Conservation (phyloP, 2,113 vertebrate species). For the Irena cyanogastra region DNA sequence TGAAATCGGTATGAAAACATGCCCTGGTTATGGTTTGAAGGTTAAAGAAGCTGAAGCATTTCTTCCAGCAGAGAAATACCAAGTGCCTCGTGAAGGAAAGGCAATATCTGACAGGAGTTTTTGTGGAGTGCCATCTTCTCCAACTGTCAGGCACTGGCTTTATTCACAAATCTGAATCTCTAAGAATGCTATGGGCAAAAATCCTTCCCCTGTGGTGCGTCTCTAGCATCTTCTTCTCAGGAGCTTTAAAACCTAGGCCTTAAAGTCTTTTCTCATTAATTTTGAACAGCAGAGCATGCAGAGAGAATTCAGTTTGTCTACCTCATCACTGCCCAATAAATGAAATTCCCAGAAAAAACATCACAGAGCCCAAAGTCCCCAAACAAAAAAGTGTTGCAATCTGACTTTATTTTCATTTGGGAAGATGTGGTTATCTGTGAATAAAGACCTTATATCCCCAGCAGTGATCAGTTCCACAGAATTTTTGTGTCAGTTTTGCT, state of each 20-base stretch:
- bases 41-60: background rate
- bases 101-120: background rate
- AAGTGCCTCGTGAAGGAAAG: rapidly evolving
- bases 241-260: background rate
- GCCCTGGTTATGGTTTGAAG: background rate
- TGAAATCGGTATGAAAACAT: rapidly evolving
- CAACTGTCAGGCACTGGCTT: background rate
- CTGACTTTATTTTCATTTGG: background rate
- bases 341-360: background rate
- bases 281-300: background rate
- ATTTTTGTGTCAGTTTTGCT: background rate
- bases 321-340: background rate
- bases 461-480: background rate
- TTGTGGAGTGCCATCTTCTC: background rate
- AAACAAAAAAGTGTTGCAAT: background rate
- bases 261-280: background rate
- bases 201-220: background rate
- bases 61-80: background rate
- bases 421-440: background rate
- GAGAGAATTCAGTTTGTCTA: background rate
- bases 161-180: background rate
- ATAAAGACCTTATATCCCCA: background rate
- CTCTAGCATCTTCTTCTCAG: background rate
- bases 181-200: background rate
- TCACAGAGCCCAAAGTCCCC: background rate